Base-by-base conservation (phyloP, 2,797 vertebrate species). In the Triplophysa bombifrons region DNA sequence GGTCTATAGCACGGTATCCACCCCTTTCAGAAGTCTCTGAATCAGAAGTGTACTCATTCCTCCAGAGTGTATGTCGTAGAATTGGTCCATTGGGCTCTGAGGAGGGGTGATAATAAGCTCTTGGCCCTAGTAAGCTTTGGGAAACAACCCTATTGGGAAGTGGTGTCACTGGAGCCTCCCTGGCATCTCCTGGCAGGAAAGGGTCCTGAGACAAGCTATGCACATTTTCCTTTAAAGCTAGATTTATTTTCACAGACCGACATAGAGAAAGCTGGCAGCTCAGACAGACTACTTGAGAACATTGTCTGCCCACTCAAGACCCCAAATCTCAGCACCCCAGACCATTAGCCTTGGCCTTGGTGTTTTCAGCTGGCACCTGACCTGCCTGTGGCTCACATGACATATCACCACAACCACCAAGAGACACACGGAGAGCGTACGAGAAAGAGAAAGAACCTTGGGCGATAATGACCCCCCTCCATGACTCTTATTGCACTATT, bases 311-410 rank as follows among this genome's bases (percentile, higher is more conserved):
- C 79, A 68, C 58, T 63, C 76, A 56, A 81, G 86, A 82, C 84
- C 84, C 80, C 67, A 61, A 3, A 46, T 69, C 78, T 61, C 75
- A 55, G 27, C 72, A 74, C 77, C 74, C 74, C 66, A 73, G 38
- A 74, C 83, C 87, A 87, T 84, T 82, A 78, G 56, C 69, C 80
- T 80, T 85, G 83, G 70, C 73, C 58, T 81, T 77, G 60, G 80
- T 82, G 84, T 85, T 65, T 84, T 88, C 80, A 83, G 87, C 88
- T 88, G 90, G 85, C 88, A 87, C 87, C 88, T 89, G 90, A 90
- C 89, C 89, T 89, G 67, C 83, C 86, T 70, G 58, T 89, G 88
- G 91, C 91, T 94, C 91, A 91, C 91, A 93, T 93, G 89, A 91
- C 92, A 90, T 91, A 87, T 78, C 84, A 88, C 89, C 69, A 83